Evolutionary conservation across 2,797 vertebrate species (phyloP).

Genomic region (Luscinia luscinia): DNA sequence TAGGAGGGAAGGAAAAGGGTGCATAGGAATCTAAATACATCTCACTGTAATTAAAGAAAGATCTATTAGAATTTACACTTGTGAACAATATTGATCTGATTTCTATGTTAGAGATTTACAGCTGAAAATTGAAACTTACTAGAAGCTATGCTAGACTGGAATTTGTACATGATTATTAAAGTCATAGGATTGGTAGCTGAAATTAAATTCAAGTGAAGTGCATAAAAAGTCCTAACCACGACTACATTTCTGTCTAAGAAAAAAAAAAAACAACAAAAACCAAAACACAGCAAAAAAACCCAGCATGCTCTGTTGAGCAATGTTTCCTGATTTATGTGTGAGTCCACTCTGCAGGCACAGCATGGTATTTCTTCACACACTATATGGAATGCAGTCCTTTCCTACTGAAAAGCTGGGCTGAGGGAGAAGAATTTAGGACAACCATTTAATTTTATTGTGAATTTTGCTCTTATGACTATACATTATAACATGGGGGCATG

Average conservation of each 20-base stretch:
- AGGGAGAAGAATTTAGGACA: neutral
- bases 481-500: neutral
- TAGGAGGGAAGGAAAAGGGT: neutral
- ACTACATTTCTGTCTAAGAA: neutral
- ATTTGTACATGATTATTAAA: neutral
- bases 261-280: accelerated
- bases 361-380: neutral
- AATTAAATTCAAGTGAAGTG: neutral
- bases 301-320: neutral
- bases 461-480: neutral
- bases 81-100: neutral
- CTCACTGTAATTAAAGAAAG: neutral
- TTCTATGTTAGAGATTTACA: neutral
- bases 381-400: neutral
- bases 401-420: neutral
- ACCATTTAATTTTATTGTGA: neutral
- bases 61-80: neutral
- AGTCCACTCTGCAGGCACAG: neutral
- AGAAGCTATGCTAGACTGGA: neutral
- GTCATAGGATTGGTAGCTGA: neutral
- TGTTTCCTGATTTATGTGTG: neutral
- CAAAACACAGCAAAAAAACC: neutral
- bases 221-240: neutral
- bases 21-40: neutral
- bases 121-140: neutral